Percentiles rank a stretch among this genome's conserved stretches.
phyloP scores from a whole-genome alignment of 2,113 vertebrate species.

The Micronisus gabar region DNA sequence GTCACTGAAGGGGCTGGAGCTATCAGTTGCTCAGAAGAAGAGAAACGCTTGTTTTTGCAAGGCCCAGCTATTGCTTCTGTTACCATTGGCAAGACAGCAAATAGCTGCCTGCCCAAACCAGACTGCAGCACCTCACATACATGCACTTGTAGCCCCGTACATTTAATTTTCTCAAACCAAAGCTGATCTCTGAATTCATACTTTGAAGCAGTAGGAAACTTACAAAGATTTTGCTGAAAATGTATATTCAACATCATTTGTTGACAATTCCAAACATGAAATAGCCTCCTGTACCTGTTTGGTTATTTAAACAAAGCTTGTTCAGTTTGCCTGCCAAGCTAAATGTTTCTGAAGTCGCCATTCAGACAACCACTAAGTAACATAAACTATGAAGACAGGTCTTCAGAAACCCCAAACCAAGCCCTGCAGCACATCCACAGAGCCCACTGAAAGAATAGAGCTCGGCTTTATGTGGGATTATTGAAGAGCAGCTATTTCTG shows the following conservation, averaged over 20 bases:
- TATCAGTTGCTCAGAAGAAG: background rate
- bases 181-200: background rate
- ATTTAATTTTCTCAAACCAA: background rate
- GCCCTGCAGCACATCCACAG: background rate
- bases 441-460: background rate
- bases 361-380: background rate
- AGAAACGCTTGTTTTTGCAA: background rate
- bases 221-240: background rate
- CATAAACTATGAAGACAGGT: background rate
- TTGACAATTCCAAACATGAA: background rate
- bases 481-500: background rate
- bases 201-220: background rate
- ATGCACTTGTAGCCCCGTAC: background rate
- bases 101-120: background rate
- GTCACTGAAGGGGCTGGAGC: background rate
- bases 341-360: background rate
- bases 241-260: background rate
- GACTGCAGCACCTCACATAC: background rate
- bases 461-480: background rate
- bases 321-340: slow-evolving; percentile 20
- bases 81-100: background rate
- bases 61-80: background rate
- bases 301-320: background rate
- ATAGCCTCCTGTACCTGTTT: slow-evolving; percentile 7
- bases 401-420: background rate